Evolutionary conservation across 2,797 vertebrate genomes (phyloP), one percentile per base, ranked within the genome.

Genomic region (Xerus rutilus): DNA sequence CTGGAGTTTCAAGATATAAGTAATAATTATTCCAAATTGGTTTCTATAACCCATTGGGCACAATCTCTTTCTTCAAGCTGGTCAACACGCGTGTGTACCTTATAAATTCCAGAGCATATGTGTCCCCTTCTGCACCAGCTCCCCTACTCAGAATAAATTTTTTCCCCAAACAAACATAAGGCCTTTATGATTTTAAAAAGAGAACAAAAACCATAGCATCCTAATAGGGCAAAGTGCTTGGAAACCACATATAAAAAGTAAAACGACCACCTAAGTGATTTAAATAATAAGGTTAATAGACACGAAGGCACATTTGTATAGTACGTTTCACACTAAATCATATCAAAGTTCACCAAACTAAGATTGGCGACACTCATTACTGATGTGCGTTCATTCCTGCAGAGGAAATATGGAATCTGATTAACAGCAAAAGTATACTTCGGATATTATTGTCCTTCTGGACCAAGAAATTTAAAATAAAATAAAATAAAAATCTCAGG

Each of bases 341-440:
- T 62, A 69, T 74, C 35, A 86, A 84, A 85, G 20, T 70, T 93
- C 79, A 64, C 11, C 8, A 32, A 82, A 81, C 45, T 70, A 78
- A 86, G 81, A 85, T 43, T 89, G 57, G 25, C 17, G 74, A 78
- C 62, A 76, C 15, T 88, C 83, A 79, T 96, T 72, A 85, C 54
- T 74, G 84, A 85, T 23, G 52, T 64, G 15, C 87, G 30, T 82
- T 77, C 70, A 52, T 54, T 78, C 47, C 49, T 88, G 35, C n/a
- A 86, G 91, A 95, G 20, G 69, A 88, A 92, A 92, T 77, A 70
- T 13, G 28, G 43, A 87, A 84, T 85, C 28, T 93, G 81, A 86
- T 64, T 81, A 93, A 88, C 15, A 88, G 52, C 70, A 59, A 92
- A 87, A 30, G 7, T 76, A 39, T 21, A 69, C 17, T 89, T 86